Evolutionary conservation across 2,113 vertebrate species (phyloP), one percentile per base, ranked within the genome.

Genomic region (Cavia aperea): DNA sequence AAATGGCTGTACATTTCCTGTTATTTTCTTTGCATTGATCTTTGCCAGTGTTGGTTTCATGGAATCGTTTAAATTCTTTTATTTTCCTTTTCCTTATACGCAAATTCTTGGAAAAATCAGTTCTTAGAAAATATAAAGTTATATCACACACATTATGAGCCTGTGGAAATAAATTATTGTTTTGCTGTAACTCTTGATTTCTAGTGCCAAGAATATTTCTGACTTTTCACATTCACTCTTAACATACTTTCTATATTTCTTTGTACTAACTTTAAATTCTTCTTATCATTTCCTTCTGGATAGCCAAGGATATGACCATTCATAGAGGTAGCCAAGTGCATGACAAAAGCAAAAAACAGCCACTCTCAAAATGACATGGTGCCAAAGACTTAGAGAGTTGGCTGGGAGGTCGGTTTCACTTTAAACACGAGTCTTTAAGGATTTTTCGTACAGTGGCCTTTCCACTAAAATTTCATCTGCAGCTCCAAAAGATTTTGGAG

Each of bases 391-490:
- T 62, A 18, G 36, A 90, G 49, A 51, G 10, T 63, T 63, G 68
- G 72, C 21, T n/a, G 1, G 15, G 29, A 93, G 62, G 62, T n/a
- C 91, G 36, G 18, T 68, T 77, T 66, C 29, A 62, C 43, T 79
- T 89, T 79, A 94, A 82, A 85, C 13, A 63, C 89, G n/a, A 6
- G 7, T 88, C 65, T 93, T 63, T 87, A 63, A 72, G 85, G 60
- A 33, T 18, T 77, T 81, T 89, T 66, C 73, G 18, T 0, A 1
- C 56, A 36, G 85, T 26, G 12, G 88, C 29, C 16, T 16, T 94
- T 88, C 10, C 24, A 70, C 33, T 18, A 78, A 60, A 82, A 70
- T 79, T 63, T 73, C 26, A 66, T 90, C 13, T 51, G 72, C 13
- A n/a, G 73, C 49, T 86, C 24, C 13, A 6, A 62, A 90, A 12